phyloP scores from a whole-genome alignment of 2,797 vertebrate species.

The Enteromius afrohamiltoni region DNA sequence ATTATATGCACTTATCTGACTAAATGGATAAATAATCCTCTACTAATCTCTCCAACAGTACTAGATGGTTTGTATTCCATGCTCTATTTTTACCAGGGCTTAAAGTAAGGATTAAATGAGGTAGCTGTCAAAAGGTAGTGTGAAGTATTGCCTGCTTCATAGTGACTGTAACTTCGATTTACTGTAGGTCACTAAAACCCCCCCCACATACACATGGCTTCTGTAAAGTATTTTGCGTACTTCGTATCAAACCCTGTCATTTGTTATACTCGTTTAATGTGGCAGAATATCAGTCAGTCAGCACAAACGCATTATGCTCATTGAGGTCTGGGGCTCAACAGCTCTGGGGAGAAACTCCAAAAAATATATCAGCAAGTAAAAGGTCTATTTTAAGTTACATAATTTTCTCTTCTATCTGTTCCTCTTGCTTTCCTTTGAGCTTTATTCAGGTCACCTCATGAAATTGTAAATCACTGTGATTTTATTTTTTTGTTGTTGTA shows the following conservation, averaged over 20 bases:
- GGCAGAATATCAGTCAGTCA: neutral
- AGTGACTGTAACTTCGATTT: slow-evolving; percentile 1
- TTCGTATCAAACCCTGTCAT: neutral
- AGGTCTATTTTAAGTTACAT: slow-evolving; percentile 28
- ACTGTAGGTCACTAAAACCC: neutral
- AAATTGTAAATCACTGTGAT: slow-evolving; percentile 26
- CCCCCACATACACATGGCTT: neutral
- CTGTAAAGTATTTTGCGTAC: neutral
- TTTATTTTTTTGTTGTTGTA: slow-evolving; percentile 16
- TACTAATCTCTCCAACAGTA: slow-evolving; percentile 65
- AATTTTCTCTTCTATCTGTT: slow-evolving; percentile 8
- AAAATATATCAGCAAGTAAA: slow-evolving; percentile 21
- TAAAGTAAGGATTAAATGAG: slow-evolving; percentile 67
- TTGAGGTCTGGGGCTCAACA: slow-evolving; percentile 1
- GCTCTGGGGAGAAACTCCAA: slow-evolving; percentile 1
- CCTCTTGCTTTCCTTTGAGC: slow-evolving; percentile 36
- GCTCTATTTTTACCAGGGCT: slow-evolving; percentile 73
- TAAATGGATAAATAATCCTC: slow-evolving; percentile 70
- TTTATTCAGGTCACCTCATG: slow-evolving; percentile 26
- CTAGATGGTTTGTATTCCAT: slow-evolving; percentile 57
- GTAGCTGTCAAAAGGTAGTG: slow-evolving; percentile 30
- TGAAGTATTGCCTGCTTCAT: slow-evolving; percentile 42
- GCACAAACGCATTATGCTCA: neutral
- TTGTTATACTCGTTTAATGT: slow-evolving; percentile 5
- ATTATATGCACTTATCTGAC: slow-evolving; percentile 60